phyloP scores from a whole-genome alignment of 2,797 vertebrate genomes.

The Phalanger gymnotis region DNA sequence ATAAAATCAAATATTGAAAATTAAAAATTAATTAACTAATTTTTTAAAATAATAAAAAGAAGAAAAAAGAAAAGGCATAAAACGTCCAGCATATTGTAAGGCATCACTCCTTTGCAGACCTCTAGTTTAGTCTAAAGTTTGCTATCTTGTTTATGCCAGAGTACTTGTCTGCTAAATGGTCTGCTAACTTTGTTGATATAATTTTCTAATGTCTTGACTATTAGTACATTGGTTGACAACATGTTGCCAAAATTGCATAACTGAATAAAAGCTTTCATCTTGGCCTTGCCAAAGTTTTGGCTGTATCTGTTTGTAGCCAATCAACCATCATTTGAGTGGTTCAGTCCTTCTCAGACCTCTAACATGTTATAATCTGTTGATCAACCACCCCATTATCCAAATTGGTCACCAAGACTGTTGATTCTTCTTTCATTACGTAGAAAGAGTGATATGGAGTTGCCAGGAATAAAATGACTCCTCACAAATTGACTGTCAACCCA shows the following conservation, averaged over 20 bases:
- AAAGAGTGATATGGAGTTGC: not conserved
- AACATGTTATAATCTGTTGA: conserved; percentile 17
- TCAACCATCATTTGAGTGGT: conserved; percentile 37
- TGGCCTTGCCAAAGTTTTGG: conserved; percentile 55
- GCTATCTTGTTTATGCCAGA: conserved; percentile 64
- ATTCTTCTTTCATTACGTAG: not conserved
- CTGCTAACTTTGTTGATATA: conserved; percentile 39
- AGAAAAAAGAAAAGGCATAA: not conserved
- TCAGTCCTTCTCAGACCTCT: conserved; percentile 2
- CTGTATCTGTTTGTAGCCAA: conserved; percentile 59
- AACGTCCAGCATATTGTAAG: conserved; percentile 33
- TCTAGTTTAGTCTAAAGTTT: conserved; percentile 72
- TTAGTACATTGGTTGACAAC: conserved; percentile 58
- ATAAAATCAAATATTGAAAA: too few species aligned
- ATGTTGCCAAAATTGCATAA: conserved; percentile 55
- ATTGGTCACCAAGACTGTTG: conserved; percentile 26
- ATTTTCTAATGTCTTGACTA: conserved; percentile 54
- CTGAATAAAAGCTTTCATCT: conserved; percentile 63
- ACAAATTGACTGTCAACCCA: not conserved
- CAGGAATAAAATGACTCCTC: not conserved
- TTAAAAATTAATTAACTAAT: too few species aligned
- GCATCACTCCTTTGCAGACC: conserved; percentile 21
- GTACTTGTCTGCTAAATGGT: conserved; percentile 57
- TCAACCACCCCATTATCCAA: conserved; percentile 21
- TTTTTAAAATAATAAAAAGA: too few species aligned